Conservation (phyloP, 2,113 vertebrate genomes). For the Onychostruthus taczanowskii region DNA sequence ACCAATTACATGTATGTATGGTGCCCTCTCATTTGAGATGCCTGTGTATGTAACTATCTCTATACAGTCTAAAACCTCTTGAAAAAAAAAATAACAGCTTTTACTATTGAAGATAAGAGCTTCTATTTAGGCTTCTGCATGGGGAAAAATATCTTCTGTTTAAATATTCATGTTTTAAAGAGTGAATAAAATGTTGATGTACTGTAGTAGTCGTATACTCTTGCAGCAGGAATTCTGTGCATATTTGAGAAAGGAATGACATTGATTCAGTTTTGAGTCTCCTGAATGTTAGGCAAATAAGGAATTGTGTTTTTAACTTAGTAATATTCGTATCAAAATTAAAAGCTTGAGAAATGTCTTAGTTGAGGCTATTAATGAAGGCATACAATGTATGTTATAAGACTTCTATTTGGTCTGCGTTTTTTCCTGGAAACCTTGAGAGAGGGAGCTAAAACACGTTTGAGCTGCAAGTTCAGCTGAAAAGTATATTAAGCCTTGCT, state of each 20-base stretch:
- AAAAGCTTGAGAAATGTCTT: neutral
- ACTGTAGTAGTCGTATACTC: neutral
- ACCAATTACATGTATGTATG: constrained; percentile 85
- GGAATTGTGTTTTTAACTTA: neutral
- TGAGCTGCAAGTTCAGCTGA: neutral
- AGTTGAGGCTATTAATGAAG: neutral
- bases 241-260: neutral
- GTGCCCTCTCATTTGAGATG: constrained; percentile 81
- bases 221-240: constrained; percentile 6
- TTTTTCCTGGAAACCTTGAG: neutral
- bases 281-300: neutral
- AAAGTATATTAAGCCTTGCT: neutral
- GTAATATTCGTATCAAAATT: neutral
- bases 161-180: constrained; percentile 71
- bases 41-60: constrained; percentile 74
- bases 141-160: constrained; percentile 56
- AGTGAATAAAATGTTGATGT: constrained; percentile 60
- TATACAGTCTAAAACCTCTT: constrained; percentile 70
- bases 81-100: constrained; percentile 50
- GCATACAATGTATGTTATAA: neutral
- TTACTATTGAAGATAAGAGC: constrained; percentile 68
- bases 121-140: constrained; percentile 66
- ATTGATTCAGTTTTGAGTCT: neutral
- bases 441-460: neutral
- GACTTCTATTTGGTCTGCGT: neutral